Conservation (phyloP, 2,797 vertebrate species). For the Thunnus albacares region DNA sequence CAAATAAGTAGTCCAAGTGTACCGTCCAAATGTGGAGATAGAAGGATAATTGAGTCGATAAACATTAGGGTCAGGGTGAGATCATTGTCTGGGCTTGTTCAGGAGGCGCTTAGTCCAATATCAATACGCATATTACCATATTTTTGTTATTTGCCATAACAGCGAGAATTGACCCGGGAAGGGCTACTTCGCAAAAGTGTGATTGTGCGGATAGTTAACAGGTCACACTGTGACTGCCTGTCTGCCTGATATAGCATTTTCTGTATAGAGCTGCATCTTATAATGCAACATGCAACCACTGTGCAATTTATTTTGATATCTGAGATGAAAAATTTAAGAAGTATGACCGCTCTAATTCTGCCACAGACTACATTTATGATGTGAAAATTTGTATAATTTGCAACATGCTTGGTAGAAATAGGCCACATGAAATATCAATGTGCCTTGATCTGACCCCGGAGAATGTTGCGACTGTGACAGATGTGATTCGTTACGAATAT, state of each 20-base stretch:
- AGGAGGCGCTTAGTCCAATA: conserved; percentile 77
- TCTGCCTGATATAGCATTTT: conserved; percentile 40
- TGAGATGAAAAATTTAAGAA: conserved; percentile 73
- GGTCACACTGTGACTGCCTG: conserved; percentile 57
- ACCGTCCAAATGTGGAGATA: conserved; percentile 81
- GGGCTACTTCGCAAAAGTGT: conserved; percentile 71
- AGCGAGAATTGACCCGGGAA: conserved; percentile 74
- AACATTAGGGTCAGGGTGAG: conserved; percentile 84
- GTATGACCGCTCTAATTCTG: conserved; percentile 72
- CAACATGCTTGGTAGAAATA: conserved; percentile 69
- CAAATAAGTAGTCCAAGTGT: conserved; percentile 78
- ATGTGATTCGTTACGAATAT: conserved; percentile 72
- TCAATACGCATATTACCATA: conserved; percentile 77
- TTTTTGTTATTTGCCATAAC: conserved; percentile 76
- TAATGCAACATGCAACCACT: conserved; percentile 62
- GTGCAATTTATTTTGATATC: conserved; percentile 74
- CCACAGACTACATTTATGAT: conserved; percentile 66
- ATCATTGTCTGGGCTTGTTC: conserved; percentile 80
- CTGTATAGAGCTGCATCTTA: conserved; percentile 50
- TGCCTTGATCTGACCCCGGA: conserved; percentile 79
- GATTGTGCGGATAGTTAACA: conserved; percentile 77
- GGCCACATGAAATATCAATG: conserved; percentile 76
- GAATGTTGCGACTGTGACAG: conserved; percentile 71
- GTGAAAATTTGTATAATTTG: conserved; percentile 76
- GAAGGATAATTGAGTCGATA: conserved; percentile 89